Evolutionary conservation across 2,113 vertebrate species (phyloP).

Genomic region (Sminthopsis crassicaudata): DNA sequence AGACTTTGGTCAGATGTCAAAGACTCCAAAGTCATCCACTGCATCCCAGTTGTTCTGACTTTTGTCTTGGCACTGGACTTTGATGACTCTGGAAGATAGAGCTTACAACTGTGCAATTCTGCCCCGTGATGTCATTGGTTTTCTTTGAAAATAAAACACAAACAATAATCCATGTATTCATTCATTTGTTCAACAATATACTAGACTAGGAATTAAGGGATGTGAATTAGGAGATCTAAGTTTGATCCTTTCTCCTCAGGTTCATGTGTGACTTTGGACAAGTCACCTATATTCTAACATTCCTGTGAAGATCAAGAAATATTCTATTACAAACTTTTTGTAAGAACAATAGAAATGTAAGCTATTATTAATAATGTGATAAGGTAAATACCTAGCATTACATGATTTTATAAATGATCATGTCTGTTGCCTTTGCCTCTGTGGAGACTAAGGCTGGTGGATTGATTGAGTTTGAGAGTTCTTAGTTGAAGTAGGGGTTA

Average conservation of each 20-base stretch:
- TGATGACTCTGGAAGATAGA: no score
- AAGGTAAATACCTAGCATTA: not conserved
- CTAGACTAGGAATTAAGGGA: not conserved
- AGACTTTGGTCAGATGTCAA: no score
- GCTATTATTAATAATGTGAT: not conserved
- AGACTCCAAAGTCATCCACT: no score
- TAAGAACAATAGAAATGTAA: not conserved
- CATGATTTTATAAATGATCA: not conserved
- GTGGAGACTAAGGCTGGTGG: not conserved
- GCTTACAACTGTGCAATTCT: no score
- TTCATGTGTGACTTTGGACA: not conserved
- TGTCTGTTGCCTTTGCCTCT: not conserved
- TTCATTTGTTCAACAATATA: not conserved
- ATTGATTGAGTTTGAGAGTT: not conserved
- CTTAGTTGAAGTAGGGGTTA: not conserved
- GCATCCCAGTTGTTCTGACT: no score
- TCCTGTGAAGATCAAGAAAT: not conserved
- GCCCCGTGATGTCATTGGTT: not conserved
- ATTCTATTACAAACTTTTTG: not conserved
- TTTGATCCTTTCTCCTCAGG: not conserved
- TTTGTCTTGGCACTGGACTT: no score
- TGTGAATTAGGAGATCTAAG: not conserved
- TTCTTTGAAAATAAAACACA: not conserved
- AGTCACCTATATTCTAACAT: not conserved
- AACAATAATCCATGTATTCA: not conserved